Base-by-base conservation (phyloP, 2,888 invertebrate genomes). In the Dasysyrphus albostriatus region DNA sequence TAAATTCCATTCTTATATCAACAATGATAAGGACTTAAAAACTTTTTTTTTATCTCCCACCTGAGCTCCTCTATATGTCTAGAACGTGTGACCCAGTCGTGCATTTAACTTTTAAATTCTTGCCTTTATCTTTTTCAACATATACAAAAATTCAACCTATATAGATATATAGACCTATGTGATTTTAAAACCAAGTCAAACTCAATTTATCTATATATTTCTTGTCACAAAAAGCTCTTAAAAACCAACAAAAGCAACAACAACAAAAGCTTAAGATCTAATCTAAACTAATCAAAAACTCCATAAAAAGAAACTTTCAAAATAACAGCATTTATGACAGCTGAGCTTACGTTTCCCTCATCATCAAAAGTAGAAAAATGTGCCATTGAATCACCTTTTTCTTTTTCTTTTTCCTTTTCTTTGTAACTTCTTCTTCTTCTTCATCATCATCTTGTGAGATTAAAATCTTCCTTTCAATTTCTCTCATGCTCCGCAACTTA, bases 391-490 rank as follows among this genome's bases (percentile, higher is more conserved):
- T 19, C 34, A 65, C 49, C 67, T 44, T 49, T 1, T n/a, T 12
- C 39, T 19, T 37, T n/a, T 10, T 14, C 10, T 10, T 59, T 19
- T 3, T 61, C 24, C 24, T 24, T 24, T 24, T 24, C 24, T 24
- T 24, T 3, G 24, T n/a, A n/a, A n/a, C n/a, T n/a, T n/a, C 24
- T 1, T 24, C 24, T 6, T 39, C 8, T 2, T 59, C 19, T 6
- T 37, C 34, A 3, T 39, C 24, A 19, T 24, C 24, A 37, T 42
- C 14, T 67, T 67, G 16, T 32, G 14, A 67, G 67, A 67, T 67
- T 67, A 49, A 67, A 67, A 67, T 67, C 67, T 67, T 67, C 37
- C 67, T 67, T 67, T 67, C 67, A 67, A 67, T 67, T 67, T 49
- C 34, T 10, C 49, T 49, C 34, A 32, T 14, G 19, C 65, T 65